Base-by-base conservation (phyloP, 1,140 invertebrate species). In the Phenacoccus solenopsis region DNA sequence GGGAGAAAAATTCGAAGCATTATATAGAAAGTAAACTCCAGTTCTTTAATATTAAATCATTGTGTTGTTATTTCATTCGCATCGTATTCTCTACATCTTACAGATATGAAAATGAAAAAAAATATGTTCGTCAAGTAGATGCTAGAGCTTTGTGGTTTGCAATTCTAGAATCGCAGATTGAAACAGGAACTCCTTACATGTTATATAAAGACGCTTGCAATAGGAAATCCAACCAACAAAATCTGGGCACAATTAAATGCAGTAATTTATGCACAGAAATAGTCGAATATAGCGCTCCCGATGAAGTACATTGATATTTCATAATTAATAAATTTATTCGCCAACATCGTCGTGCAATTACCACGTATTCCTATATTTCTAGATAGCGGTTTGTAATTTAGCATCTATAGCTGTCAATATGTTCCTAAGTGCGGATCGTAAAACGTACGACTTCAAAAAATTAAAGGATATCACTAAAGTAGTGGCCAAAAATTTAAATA, bases 161-260 rank as follows among this genome's bases (percentile, higher is more conserved):
- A 21, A 96, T 99, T 72, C 87, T 98, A 73, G 89, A 94, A 77
- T 86, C 95, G 0, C 98, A 99, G 83, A 92, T 97, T 4, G 98
- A 99, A 84, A 99, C 96, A 20, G 98, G 98, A 27, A 96, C 90
- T n/a, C 97, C 98, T 3, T 99, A 96, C 77, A 98, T 99, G 93
- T 79, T 95, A 0, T 98, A 97, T 77, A 98, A 98, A 80, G 98
- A 99, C 82, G 86, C 93, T 16, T 98, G 96, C 76, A 99, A 99
- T 78, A 81, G 89, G 9, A 99, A 99, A 81, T 94, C 91, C 68
- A 99, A 99, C 80, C 98, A 99, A 77, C 88, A 99, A 80, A 98
- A 99, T 81, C 79, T 99, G 21, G 98, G 97, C 25, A 99, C 97
- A 5, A 98, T 99, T 72, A 98, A 97, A 80, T 95, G 95, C 78